These are phyloP conservation scores for Enteromius trimaculatus DNA, from an alignment of 2,797 vertebrate genomes.

Conservation along the genomic window DNA sequence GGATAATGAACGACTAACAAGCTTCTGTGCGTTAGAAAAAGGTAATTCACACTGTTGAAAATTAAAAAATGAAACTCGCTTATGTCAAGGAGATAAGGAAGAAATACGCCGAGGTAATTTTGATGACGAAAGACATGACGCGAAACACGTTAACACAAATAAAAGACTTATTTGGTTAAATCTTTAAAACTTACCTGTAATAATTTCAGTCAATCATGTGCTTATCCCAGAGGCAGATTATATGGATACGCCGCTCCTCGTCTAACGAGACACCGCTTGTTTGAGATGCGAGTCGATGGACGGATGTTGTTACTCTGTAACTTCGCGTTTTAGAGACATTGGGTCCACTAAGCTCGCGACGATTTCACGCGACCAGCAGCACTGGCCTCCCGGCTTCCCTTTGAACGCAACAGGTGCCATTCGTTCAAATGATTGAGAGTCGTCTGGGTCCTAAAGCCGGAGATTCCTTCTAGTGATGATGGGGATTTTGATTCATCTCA, in stretches of 20 bases:
- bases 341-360: constrained; percentile 18
- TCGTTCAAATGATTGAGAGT: constrained; percentile 66
- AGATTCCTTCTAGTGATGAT: background rate
- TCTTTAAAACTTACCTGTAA: constrained; percentile 44
- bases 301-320: constrained; percentile 5
- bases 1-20: background rate
- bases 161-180: background rate
- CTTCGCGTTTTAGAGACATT: constrained; percentile 31
- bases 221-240: background rate
- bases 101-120: background rate
- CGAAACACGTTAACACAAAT: background rate
- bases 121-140: background rate
- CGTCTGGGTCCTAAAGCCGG: constrained; percentile 61
- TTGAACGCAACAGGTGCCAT: constrained; percentile 74
- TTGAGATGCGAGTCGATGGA: background rate
- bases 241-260: background rate
- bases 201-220: constrained; percentile 6
- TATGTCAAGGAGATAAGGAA: background rate
- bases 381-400: constrained; percentile 56
- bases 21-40: background rate
- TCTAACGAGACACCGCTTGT: background rate
- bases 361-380: constrained; percentile 26
- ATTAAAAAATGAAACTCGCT: background rate
- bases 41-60: too few species aligned
- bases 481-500: background rate